Evolutionary conservation across 2,888 invertebrate genomes (phyloP).

Genomic region (Campoplex nolae): DNA sequence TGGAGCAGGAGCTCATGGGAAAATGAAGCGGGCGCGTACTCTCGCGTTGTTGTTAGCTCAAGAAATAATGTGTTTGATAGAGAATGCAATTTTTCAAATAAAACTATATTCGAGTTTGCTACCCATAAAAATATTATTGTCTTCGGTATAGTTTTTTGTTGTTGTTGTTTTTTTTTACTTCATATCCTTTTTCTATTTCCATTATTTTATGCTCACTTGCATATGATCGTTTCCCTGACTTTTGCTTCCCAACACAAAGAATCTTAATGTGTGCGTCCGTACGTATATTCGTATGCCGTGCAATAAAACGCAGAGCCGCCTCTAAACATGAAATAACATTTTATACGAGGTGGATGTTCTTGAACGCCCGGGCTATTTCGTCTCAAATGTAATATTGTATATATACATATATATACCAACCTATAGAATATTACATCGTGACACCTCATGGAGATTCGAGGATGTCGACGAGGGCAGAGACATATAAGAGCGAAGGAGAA

Average conservation of each 20-base stretch:
- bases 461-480: constrained; percentile 35
- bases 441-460: constrained; percentile 56
- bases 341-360: constrained; percentile 60
- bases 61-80: not conserved
- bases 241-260: constrained; percentile 2
- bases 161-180: not conserved
- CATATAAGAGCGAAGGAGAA: constrained; percentile 6
- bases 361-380: constrained; percentile 35
- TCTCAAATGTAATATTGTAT: constrained; percentile 45
- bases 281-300: not conserved
- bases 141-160: not conserved
- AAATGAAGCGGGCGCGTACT: too few species aligned
- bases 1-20: too few species aligned
- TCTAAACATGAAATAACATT: constrained; percentile 63
- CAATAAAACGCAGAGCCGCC: constrained; percentile 56
- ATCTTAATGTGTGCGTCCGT: not conserved
- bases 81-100: not conserved
- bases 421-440: constrained; percentile 20
- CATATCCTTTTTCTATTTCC: not conserved
- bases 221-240: not conserved
- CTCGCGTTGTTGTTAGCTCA: too few species aligned
- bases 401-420: not conserved
- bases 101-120: not conserved
- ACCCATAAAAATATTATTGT: not conserved
- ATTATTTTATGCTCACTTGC: not conserved